Evolutionary conservation across 2,113 vertebrate genomes (phyloP).

Genomic region (Ceyx margarethae): DNA sequence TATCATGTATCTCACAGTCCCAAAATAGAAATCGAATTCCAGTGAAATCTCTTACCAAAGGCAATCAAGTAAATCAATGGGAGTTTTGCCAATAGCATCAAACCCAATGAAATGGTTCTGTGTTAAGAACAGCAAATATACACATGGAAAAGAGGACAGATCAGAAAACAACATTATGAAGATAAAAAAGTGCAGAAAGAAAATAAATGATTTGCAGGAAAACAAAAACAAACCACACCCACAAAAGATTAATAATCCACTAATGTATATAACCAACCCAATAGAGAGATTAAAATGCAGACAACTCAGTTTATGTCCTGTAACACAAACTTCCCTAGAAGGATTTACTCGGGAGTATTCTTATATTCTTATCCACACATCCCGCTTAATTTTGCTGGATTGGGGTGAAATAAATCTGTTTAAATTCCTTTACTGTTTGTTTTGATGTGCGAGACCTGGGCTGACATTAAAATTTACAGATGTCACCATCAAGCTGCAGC

Average conservation of each 20-base stretch:
- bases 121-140: background rate
- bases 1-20: background rate
- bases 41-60: constrained; percentile 23
- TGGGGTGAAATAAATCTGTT: background rate
- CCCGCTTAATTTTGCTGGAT: background rate
- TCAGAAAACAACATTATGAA: background rate
- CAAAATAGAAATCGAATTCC: constrained; percentile 30
- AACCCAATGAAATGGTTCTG: constrained; percentile 3
- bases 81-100: constrained; percentile 10
- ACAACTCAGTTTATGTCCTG: background rate
- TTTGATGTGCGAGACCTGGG: background rate
- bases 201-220: background rate
- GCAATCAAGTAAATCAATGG: background rate
- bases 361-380: no score
- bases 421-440: background rate
- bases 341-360: background rate
- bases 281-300: background rate
- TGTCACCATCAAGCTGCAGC: no score
- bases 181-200: background rate
- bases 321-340: background rate
- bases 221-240: background rate
- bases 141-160: background rate
- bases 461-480: background rate
- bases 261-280: background rate
- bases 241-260: background rate